Evolutionary conservation across 1,140 invertebrate species (phyloP).

Genomic region (Oedothorax gibbosus): DNA sequence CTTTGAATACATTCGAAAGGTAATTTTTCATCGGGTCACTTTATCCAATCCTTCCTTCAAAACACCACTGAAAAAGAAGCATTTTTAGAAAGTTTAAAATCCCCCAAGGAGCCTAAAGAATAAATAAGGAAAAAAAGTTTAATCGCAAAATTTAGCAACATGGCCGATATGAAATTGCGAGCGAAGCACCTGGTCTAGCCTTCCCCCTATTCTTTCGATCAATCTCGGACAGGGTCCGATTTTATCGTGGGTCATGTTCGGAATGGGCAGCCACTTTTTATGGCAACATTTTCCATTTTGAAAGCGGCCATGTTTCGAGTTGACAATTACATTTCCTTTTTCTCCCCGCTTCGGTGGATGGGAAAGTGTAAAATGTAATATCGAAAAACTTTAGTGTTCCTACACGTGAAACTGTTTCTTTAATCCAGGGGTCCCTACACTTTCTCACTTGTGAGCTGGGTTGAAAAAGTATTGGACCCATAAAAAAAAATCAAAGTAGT

Average conservation of each 20-base stretch:
- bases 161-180: slow-evolving; percentile 51
- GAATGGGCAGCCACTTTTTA: slow-evolving; percentile 15
- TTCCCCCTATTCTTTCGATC: slow-evolving; percentile 22
- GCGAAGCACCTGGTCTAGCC: slow-evolving; percentile 29
- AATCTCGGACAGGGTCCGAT: slow-evolving; percentile 55
- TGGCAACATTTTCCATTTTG: slow-evolving; percentile 34
- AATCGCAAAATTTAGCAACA: slow-evolving; percentile 48
- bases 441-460: no score
- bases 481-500: no score
- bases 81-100: slow-evolving; percentile 54
- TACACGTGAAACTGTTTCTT: background rate
- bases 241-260: slow-evolving; percentile 46
- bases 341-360: background rate
- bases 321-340: slow-evolving; percentile 36
- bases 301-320: slow-evolving; percentile 45
- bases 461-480: no score
- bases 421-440: background rate
- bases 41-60: background rate
- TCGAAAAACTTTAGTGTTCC: slow-evolving; percentile 20
- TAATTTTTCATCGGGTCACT: no score
- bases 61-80: slow-evolving; percentile 8
- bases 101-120: slow-evolving; percentile 22
- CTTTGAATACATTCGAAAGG: no score
- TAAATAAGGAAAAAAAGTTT: slow-evolving; percentile 16
- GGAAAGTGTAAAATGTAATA: slow-evolving; percentile 54